Percentiles rank a stretch among this genome's conserved stretches.
Evolutionary conservation across 2,113 vertebrate species (phyloP).

Genomic region (Ameiurus melas): DNA sequence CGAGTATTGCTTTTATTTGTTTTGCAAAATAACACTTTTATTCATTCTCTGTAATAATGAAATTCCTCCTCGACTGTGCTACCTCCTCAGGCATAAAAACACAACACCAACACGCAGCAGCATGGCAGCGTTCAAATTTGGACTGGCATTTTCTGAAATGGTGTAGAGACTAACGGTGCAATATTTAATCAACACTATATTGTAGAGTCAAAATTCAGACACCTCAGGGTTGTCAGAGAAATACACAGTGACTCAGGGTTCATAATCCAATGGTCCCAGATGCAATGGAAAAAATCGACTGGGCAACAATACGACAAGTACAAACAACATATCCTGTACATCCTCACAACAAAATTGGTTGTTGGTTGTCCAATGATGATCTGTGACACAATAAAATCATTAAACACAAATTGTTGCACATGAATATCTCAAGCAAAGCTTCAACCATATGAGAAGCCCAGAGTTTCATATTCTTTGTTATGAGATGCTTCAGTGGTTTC

Average conservation of each 20-base stretch:
- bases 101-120: background rate
- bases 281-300: background rate
- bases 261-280: background rate
- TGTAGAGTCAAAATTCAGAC: conserved; percentile 16
- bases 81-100: background rate
- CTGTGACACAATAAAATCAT: conserved; percentile 23
- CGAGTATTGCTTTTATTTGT: conserved; percentile 5
- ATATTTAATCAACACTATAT: conserved; percentile 24
- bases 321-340: background rate
- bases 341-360: conserved; percentile 1
- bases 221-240: conserved; percentile 2
- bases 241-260: conserved; percentile 14
- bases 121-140: background rate
- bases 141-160: background rate
- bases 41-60: conserved; percentile 31
- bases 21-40: conserved; percentile 5
- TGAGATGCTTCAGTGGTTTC: background rate
- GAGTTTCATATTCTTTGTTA: background rate
- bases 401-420: conserved; percentile 3
- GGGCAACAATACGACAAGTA: background rate
- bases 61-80: background rate
- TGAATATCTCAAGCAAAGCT: background rate
- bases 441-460: background rate
- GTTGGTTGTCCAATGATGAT: background rate
- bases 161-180: background rate